Base-by-base conservation (phyloP, 2,113 vertebrate species). In the Calyptommatus sinebrachiatus region DNA sequence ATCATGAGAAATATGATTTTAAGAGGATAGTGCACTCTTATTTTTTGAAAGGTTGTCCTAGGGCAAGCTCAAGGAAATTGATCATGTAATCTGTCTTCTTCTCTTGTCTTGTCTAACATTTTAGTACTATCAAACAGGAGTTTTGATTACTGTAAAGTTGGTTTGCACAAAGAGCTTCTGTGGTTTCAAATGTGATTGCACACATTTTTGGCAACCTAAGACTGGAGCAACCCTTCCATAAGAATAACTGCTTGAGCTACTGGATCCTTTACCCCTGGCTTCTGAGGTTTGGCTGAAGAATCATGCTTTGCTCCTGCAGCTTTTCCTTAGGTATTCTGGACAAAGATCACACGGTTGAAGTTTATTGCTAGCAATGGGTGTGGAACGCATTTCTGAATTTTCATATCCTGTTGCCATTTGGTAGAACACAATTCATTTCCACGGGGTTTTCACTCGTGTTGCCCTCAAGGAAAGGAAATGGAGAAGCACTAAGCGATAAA, bases 391-490 rank as follows among this genome's bases (percentile, higher is more conserved):
- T 74, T 26, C 62, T 77, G 76, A 1, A 0, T 69, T 84, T 41
- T 2, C 24, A 16, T 45, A 11, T 48, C 53, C 53, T 67, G 67
- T 0, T 71, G 28, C 70, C 16, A 76, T 69, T 24, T 0, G 65
- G 28, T 41, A 79, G 14, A 83, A 82, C 85, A 82, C 57, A 11
- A n/a, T 45, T 22, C 82, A 74, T 2, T 84, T 86, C 35, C 71
- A 81, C 85, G 10, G 20, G 26, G 4, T 57, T 85, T 79, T 88
- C 41, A 31, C 72, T 81, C 72, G 20, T 10, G 16, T 69, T 57
- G 35, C 1, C 18, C 53, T 7, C 6, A 9, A 85, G 5, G 18
- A 31, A 81, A 10, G 28, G 78, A 89, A 89, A 88, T 6, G 4
- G 80, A 86, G n/a, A 4, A 71, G 31, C 65, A 75, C 78, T 88